A percentile compares a stretch with the other conserved stretches of the same genome.
Conservation (phyloP, 2,797 vertebrate genomes). For the Cheracebus regulus region DNA sequence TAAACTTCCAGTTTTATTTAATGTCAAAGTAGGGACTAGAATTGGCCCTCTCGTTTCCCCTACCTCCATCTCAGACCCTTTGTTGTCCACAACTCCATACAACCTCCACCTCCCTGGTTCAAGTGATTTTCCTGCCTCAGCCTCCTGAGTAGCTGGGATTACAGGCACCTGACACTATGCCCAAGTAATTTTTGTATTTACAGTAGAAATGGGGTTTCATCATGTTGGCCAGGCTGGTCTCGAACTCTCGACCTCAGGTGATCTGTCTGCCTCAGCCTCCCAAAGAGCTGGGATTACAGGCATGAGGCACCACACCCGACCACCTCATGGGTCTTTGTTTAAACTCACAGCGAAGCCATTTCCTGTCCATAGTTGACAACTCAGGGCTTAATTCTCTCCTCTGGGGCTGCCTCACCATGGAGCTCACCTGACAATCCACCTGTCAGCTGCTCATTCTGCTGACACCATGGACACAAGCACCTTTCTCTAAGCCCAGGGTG, state of each 20-base stretch:
- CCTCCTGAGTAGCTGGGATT: neutral
- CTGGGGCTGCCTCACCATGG: fast-evolving
- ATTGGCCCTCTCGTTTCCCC: too few species aligned
- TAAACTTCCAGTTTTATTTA: neutral
- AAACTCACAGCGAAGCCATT: fast-evolving
- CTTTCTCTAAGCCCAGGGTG: neutral
- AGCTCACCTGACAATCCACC: neutral
- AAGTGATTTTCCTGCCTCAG: neutral
- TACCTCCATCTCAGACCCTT: neutral
- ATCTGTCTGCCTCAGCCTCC: neutral
- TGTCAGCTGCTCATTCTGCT: neutral
- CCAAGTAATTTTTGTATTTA: neutral
- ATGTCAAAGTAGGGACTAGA: neutral
- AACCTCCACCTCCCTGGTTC: too few species aligned
- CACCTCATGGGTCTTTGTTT: neutral
- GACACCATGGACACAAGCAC: fast-evolving
- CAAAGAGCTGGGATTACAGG: neutral
- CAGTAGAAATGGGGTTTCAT: neutral
- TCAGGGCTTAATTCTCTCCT: neutral
- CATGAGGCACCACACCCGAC: neutral
- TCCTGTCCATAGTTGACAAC: neutral
- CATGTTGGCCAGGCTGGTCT: neutral
- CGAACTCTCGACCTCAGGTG: neutral
- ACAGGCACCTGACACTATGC: too few species aligned
- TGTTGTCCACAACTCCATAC: neutral